phyloP scores from a whole-genome alignment of 2,797 vertebrate genomes.

The Artibeus jamaicensis region DNA sequence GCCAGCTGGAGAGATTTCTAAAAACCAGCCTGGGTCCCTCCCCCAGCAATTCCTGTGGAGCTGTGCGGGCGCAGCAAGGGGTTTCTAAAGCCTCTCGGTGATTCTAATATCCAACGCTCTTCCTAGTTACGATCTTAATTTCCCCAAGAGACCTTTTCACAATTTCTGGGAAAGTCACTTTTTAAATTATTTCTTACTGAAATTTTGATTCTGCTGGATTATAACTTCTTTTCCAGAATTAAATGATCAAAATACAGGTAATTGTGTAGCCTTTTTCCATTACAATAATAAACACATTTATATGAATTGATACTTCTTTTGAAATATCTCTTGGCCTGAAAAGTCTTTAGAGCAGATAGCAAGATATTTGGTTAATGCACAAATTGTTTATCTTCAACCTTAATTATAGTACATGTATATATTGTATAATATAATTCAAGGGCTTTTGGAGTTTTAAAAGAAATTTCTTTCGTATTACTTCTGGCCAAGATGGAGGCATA shows the following conservation, averaged over 20 bases:
- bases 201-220: slow-evolving; percentile 23
- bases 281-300: background rate
- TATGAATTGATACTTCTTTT: background rate
- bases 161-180: background rate
- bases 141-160: background rate
- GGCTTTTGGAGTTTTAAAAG: background rate
- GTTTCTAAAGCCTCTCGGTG: background rate
- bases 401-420: background rate
- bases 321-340: background rate
- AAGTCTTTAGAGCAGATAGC: background rate
- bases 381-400: background rate
- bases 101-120: background rate
- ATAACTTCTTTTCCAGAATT: slow-evolving; percentile 9
- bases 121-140: background rate
- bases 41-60: background rate
- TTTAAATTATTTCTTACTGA: background rate
- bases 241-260: background rate
- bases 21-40: background rate
- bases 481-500: too few species aligned
- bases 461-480: background rate
- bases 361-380: background rate
- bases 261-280: background rate
- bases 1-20: background rate
- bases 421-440: background rate
- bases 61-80: background rate